Conservation (phyloP, 64 coral and sea anemone genomes). For the Actinia equina region DNA sequence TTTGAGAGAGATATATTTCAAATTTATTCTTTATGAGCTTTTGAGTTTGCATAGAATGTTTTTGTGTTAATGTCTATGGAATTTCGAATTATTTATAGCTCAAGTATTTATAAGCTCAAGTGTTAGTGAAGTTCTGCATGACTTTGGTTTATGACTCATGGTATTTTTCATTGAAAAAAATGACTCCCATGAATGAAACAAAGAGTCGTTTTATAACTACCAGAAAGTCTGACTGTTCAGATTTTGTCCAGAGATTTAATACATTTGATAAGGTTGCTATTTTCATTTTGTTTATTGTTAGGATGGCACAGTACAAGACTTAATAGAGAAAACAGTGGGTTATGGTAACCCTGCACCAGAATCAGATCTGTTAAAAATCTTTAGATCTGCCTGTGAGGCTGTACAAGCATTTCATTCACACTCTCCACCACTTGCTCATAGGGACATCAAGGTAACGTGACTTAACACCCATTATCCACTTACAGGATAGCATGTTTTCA, state of each 20-base stretch:
- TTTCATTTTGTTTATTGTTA: neutral
- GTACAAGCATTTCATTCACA: conserved; percentile 78
- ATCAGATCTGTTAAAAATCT: conserved; percentile 83
- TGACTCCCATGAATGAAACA: too few relatives aligned
- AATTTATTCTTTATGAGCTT: too few relatives aligned
- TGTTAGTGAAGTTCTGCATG: too few relatives aligned
- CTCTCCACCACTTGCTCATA: conserved; percentile 85
- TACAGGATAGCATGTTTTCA: too few relatives aligned
- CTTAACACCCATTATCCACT: too few relatives aligned
- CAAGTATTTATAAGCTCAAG: too few relatives aligned
- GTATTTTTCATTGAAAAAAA: too few relatives aligned
- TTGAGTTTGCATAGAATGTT: neutral
- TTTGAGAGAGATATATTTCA: neutral
- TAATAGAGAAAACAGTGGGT: conserved; percentile 65
- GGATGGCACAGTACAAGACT: conserved; percentile 96
- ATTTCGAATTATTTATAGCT: too few relatives aligned
- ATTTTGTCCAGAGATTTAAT: too few relatives aligned
- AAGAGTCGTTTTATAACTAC: too few relatives aligned
- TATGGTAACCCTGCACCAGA: conserved; percentile 59
- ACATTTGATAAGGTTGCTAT: too few relatives aligned
- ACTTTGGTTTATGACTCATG: neutral
- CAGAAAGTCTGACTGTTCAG: too few relatives aligned
- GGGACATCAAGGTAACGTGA: conserved; percentile 86
- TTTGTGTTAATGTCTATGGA: neutral
- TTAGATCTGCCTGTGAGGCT: conserved; percentile 89